Conservation (phyloP, 1,140 invertebrate genomes). For the Glomeris maerens region DNA sequence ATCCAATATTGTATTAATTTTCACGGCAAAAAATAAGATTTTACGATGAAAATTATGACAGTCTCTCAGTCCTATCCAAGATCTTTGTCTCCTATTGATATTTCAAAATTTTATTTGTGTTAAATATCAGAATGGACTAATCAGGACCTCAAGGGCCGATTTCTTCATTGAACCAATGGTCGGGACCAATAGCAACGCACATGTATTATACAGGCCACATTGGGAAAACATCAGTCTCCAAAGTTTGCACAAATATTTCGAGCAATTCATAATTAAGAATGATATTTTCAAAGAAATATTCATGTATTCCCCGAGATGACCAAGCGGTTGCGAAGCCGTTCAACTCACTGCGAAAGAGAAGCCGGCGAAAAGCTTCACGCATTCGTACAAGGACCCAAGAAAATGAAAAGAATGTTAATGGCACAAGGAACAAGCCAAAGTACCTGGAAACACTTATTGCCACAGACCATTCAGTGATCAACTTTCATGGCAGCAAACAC, state of each 20-base stretch:
- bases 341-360: neutral
- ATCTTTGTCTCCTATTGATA: no score
- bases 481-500: constrained; percentile 48
- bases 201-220: neutral
- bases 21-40: no score
- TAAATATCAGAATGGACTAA: neutral
- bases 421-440: constrained; percentile 9
- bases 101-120: no score
- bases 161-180: constrained; percentile 1
- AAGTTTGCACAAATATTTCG: neutral
- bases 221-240: neutral
- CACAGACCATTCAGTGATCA: constrained; percentile 50
- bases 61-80: no score
- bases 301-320: neutral
- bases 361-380: neutral
- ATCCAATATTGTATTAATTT: no score
- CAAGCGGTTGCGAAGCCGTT: neutral
- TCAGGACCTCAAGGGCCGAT: neutral
- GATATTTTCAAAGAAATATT: neutral
- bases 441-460: constrained; percentile 49
- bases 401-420: neutral
- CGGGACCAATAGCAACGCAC: neutral
- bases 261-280: neutral
- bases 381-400: neutral
- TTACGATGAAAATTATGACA: no score